These are phyloP conservation scores for Drosophila ananassae DNA, from an alignment of 1,140 invertebrate species.

Conservation along the genomic window DNA sequence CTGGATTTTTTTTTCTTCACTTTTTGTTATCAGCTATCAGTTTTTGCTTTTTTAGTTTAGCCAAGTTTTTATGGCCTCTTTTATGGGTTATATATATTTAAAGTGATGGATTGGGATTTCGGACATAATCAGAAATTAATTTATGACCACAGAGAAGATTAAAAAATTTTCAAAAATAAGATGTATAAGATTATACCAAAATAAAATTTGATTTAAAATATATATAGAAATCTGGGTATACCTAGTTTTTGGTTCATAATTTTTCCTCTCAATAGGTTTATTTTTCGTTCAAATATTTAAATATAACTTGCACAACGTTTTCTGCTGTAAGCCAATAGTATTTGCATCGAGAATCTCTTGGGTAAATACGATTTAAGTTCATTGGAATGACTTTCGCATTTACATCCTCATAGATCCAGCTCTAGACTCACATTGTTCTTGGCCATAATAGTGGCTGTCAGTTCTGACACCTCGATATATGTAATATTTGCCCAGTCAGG, in stretches of 20 bases:
- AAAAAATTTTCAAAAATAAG: background rate
- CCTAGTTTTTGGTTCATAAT: background rate
- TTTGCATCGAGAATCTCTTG: slow-evolving; percentile 23
- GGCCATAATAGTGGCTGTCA: slow-evolving; percentile 28
- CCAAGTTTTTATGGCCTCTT: slow-evolving; percentile 22
- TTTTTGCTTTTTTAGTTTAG: slow-evolving; percentile 27
- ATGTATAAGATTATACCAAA: background rate
- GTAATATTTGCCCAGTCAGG: slow-evolving; percentile 38
- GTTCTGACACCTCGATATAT: slow-evolving; percentile 33
- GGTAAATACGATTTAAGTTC: slow-evolving; percentile 9
- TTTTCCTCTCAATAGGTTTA: background rate
- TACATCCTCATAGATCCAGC: slow-evolving; percentile 25
- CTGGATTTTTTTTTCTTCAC: slow-evolving; percentile 6
- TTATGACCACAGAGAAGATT: background rate
- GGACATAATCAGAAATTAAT: slow-evolving; percentile 31
- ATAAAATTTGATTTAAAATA: background rate
- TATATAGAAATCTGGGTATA: background rate
- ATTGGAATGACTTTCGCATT: slow-evolving; percentile 14
- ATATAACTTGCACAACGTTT: background rate
- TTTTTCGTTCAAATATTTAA: background rate
- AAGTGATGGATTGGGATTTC: slow-evolving; percentile 42
- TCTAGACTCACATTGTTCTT: slow-evolving; percentile 27
- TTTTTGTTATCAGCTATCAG: slow-evolving; percentile 34
- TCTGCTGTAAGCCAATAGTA: background rate
- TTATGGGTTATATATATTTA: slow-evolving; percentile 36